These are phyloP conservation scores for Heliothis virescens DNA, from an alignment of 1,140 invertebrate species.

Conservation along the genomic window DNA sequence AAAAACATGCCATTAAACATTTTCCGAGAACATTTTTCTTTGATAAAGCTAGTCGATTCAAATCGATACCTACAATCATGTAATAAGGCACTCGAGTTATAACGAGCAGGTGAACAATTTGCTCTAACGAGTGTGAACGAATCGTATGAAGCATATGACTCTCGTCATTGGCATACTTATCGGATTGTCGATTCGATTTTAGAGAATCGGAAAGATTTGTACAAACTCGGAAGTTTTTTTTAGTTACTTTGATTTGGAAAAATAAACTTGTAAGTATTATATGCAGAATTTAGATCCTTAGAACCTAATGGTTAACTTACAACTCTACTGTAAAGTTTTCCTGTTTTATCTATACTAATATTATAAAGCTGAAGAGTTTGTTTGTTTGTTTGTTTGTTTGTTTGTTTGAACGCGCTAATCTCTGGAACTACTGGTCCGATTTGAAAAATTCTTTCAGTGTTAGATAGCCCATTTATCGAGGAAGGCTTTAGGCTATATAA, in stretches of 20 bases:
- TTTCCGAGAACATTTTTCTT: constrained; percentile 32
- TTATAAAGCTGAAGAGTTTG: too few species aligned
- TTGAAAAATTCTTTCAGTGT: too few species aligned
- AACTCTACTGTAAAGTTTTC: too few species aligned
- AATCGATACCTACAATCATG: constrained; percentile 28
- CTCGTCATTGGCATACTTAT: constrained; percentile 48
- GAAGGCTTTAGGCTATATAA: too few species aligned
- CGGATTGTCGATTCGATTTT: constrained; percentile 16
- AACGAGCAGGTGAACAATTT: constrained; percentile 48
- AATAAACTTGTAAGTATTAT: too few species aligned
- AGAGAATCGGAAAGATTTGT: not conserved
- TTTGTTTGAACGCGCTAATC: too few species aligned
- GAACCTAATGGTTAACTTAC: too few species aligned
- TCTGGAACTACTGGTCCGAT: too few species aligned
- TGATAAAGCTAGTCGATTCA: constrained; percentile 18
- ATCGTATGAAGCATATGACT: constrained; percentile 36
- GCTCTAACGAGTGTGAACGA: constrained; percentile 43
- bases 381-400: too few species aligned
- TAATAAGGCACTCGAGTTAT: constrained; percentile 39
- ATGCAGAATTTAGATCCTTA: too few species aligned
- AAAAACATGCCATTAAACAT: not conserved
- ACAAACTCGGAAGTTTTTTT: not conserved
- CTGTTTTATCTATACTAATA: too few species aligned
- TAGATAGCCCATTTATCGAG: too few species aligned
- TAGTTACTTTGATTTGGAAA: not conserved